Conservation (phyloP, 1,140 invertebrate genomes). For the Drosophila subpulchrella region DNA sequence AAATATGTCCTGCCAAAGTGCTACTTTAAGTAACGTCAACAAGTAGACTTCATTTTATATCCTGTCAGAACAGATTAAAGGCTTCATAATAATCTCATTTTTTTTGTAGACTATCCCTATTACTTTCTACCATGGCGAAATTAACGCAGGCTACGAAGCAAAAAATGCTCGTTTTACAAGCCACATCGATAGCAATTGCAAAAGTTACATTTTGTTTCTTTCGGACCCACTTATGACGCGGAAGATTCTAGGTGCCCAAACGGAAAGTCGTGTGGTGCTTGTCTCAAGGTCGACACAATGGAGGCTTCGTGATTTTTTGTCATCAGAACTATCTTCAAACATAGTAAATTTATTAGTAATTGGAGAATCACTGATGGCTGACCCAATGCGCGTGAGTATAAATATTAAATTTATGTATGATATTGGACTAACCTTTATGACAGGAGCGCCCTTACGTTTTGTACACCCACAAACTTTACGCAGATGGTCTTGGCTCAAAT, state of each 20-base stretch:
- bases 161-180: constrained; percentile 52
- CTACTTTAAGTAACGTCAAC: background rate
- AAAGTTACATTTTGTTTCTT: constrained; percentile 88
- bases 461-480: constrained; percentile 89
- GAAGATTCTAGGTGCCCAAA: constrained; percentile 87
- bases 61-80: too few species aligned
- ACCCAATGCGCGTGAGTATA: constrained; percentile 66
- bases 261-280: constrained; percentile 87
- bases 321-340: constrained; percentile 86
- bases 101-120: constrained; percentile 85
- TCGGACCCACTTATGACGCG: constrained; percentile 86
- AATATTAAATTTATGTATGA: constrained; percentile 1
- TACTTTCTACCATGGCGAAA: constrained; percentile 87
- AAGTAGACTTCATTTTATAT: background rate
- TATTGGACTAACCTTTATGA: background rate
- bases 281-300: constrained; percentile 89
- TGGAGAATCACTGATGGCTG: constrained; percentile 86
- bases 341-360: constrained; percentile 89
- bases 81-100: background rate
- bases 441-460: constrained; percentile 88
- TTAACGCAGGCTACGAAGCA: constrained; percentile 82
- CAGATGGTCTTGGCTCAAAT: constrained; percentile 89
- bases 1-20: background rate
- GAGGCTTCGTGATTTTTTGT: constrained; percentile 89
- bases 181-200: constrained; percentile 85